Evolutionary conservation across 2,113 vertebrate genomes (phyloP).

Genomic region (Cricetomys ansorgei): DNA sequence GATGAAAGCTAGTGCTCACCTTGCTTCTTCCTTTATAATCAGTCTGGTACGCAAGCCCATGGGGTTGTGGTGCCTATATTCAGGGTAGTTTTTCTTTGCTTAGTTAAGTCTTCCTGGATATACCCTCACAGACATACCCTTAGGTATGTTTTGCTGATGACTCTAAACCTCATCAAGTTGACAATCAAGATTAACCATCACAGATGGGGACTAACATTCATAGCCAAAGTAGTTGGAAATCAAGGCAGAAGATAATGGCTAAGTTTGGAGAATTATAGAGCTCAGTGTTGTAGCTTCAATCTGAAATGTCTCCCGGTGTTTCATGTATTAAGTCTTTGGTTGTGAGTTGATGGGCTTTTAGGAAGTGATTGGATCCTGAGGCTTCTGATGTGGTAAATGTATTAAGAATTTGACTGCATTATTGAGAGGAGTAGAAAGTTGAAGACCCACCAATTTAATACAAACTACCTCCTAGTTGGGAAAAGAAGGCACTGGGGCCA

Average conservation of each 20-base stretch:
- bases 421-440: background rate
- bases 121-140: too few relatives aligned
- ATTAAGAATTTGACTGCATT: background rate
- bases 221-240: slow-evolving; percentile 11
- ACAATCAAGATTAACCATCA: background rate
- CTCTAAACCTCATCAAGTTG: background rate
- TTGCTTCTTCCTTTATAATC: background rate
- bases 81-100: background rate
- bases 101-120: background rate
- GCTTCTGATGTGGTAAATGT: background rate
- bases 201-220: background rate
- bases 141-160: background rate
- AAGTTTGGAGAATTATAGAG: background rate
- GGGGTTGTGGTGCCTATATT: background rate
- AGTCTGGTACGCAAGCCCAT: background rate
- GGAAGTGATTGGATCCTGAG: background rate
- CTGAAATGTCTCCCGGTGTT: background rate
- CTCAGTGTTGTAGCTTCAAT: background rate
- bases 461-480: background rate
- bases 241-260: background rate
- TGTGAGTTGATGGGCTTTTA: background rate
- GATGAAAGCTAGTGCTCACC: background rate
- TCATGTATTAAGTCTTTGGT: background rate
- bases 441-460: background rate
- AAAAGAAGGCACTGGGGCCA: background rate